phyloP scores from a whole-genome alignment of 2,113 vertebrate genomes.

The Phalacrocorax carbo region DNA sequence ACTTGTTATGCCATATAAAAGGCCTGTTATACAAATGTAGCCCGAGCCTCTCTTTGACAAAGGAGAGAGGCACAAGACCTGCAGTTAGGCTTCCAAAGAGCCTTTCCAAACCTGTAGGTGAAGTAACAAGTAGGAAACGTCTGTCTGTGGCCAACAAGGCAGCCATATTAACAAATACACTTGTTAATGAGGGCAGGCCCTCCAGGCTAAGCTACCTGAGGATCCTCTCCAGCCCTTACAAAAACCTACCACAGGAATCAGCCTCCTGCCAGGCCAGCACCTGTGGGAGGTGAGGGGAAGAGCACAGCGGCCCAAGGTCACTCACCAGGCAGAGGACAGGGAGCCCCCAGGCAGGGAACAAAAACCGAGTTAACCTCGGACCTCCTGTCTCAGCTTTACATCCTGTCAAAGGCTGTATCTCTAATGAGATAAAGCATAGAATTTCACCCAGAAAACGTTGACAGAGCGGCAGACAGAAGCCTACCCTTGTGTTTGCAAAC shows the following conservation, averaged over 20 bases:
- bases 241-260: neutral
- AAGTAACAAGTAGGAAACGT: neutral
- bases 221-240: neutral
- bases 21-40: rapidly evolving
- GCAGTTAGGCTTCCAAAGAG: neutral
- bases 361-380: neutral
- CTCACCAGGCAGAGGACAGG: neutral
- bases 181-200: neutral
- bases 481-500: neutral
- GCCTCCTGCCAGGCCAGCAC: rapidly evolving
- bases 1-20: neutral
- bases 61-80: neutral
- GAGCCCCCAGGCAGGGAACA: neutral
- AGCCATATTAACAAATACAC: neutral
- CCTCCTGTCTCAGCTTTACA: neutral
- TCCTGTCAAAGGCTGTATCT: neutral
- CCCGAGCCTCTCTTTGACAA: neutral
- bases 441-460: neutral
- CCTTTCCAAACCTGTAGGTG: neutral
- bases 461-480: neutral
- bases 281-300: neutral
- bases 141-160: neutral
- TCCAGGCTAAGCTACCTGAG: neutral
- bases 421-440: neutral
- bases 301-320: neutral